Evolutionary conservation across 2,888 invertebrate genomes (phyloP), one percentile per base, ranked within the genome.

Genomic region (Halictus quadricinctus): DNA sequence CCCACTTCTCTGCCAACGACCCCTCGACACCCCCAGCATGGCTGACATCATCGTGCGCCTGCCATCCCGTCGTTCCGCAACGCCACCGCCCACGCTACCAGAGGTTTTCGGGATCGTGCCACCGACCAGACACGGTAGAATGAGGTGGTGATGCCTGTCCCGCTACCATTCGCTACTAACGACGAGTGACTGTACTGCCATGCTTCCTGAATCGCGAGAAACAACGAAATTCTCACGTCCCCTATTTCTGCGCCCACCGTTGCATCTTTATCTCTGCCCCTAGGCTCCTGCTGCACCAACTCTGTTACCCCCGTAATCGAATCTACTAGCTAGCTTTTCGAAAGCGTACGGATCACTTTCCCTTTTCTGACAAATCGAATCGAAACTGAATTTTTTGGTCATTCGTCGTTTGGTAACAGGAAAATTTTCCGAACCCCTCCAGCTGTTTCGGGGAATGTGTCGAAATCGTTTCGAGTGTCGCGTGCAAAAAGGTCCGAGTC

Each of bases 1-100:
- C 89, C 85, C 80, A 85, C 86, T 85, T 89, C 82, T 87, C 88
- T 87, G 74, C 76, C 82, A 72, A 48, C 72, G 50, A 75, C 74
- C 80, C 84, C 84, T 82, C 75, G 80, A 54, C 79, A 74, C 83
- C 79, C 36, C 64, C 76, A 58, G 70, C 81, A 60, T 76, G 70
- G 70, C 77, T 64, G 41, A 70, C 76, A 29, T 78, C 74, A 36
- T 64, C 36, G 43, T 64, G 29, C 81, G 86, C 75, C 64, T 50
- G 15, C 36, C n/a, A 7, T n/a, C 54, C 10, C 54, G 58, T 75
- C 60, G 72, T 70, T 69, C 60, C 76, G 75, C n/a, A 79, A 79
- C 79, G 83, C 73, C 75, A 76, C 82, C 80, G 60, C 76, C 87
- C 87, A 73, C 73, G 70, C 7, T 76, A 43, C 60, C 72, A 29